phyloP scores from a whole-genome alignment of 2,888 invertebrate genomes.

The Merodon equestris region DNA sequence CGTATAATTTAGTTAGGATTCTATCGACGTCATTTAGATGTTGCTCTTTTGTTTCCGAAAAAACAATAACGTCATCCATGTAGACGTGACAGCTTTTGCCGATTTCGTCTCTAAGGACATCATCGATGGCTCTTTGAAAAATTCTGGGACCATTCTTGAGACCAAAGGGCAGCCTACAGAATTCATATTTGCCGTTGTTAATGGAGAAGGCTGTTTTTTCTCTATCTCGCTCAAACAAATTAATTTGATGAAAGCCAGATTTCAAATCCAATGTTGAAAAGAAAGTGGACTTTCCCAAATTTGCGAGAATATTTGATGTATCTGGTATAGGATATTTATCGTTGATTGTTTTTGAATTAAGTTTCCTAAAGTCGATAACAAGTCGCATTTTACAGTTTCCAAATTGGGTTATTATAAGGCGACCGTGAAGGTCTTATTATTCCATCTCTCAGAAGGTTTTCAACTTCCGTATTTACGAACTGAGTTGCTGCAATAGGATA shows the following conservation, averaged over 20 bases:
- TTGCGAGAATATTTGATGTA: constrained; percentile 37
- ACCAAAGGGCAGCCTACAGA: constrained; percentile 23
- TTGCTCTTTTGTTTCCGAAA: constrained; percentile 25
- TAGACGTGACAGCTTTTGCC: constrained; percentile 17
- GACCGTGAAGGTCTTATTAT: too few species aligned
- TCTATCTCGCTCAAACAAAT: constrained; percentile 38
- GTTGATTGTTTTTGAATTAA: too few species aligned
- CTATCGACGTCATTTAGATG: constrained; percentile 16
- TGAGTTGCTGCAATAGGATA: too few species aligned
- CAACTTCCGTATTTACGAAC: too few species aligned
- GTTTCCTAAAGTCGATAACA: too few species aligned
- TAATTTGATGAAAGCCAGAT: constrained; percentile 60
- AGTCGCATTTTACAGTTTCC: too few species aligned
- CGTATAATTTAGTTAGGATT: constrained; percentile 7
- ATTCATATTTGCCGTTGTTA: constrained; percentile 33
- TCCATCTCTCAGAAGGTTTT: too few species aligned
- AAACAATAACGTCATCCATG: constrained; percentile 36
- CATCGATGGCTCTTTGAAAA: constrained; percentile 22
- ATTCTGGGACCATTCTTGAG: constrained; percentile 27
- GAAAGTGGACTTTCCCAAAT: constrained; percentile 47
- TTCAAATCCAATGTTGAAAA: constrained; percentile 36
- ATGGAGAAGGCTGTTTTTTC: constrained; percentile 42
- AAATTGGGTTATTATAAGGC: too few species aligned
- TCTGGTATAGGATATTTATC: constrained; percentile 53
- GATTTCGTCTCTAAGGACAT: constrained; percentile 20